Percentiles rank a stretch among this genome's conserved stretches.
Evolutionary conservation across 2,888 invertebrate genomes (phyloP).

Genomic region (Cephus rjabovi): DNA sequence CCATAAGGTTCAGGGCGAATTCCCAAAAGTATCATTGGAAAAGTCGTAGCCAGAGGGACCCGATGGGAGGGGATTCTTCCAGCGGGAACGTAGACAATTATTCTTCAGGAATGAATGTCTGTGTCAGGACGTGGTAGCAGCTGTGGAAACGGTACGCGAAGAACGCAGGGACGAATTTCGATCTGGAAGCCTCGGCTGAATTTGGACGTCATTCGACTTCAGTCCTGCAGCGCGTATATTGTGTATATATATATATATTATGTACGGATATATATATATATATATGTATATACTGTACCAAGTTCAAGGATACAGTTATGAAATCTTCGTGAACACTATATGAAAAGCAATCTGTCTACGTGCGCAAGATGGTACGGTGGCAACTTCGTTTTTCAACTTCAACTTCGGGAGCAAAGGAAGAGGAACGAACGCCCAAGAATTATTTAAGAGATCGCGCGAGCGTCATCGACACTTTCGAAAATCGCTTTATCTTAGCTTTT

Average conservation of each 20-base stretch:
- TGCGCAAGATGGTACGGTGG: neutral
- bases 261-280: conserved; percentile 18
- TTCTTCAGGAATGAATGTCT: conserved; percentile 3
- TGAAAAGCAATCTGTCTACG: neutral
- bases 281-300: neutral
- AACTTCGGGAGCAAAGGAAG: neutral
- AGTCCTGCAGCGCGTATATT: conserved; percentile 17
- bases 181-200: conserved; percentile 19
- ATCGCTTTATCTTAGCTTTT: neutral
- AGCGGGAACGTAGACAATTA: neutral
- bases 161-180: conserved; percentile 15
- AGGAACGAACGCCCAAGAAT: neutral
- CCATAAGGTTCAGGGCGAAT: neutral
- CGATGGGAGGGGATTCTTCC: neutral
- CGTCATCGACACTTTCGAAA: neutral
- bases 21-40: neutral
- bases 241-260: conserved; percentile 19
- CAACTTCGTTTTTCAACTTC: neutral
- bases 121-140: conserved; percentile 26
- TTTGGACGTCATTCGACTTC: conserved; percentile 21
- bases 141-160: conserved; percentile 20
- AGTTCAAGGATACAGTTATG: neutral
- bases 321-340: neutral
- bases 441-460: neutral
- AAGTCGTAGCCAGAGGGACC: neutral